A percentile compares a stretch with the other conserved stretches of the same genome.
Evolutionary conservation across 1,140 invertebrate species (phyloP).

Genomic region (Drosophila repletoides): DNA sequence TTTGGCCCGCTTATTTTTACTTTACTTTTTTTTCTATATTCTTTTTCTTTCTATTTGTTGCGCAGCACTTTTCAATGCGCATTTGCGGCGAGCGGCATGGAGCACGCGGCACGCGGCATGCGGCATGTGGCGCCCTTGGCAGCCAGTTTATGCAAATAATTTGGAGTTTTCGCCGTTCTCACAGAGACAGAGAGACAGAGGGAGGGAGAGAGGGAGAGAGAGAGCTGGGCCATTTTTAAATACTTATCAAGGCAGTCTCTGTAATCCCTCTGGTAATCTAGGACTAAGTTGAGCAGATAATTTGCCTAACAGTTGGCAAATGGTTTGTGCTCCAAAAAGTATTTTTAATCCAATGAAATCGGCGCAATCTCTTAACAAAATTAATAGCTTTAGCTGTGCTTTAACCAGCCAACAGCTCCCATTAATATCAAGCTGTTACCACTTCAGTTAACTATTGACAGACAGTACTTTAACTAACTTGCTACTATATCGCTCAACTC

Average conservation of each 20-base stretch:
- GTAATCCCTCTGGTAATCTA: constrained; percentile 58
- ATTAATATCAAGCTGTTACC: background rate
- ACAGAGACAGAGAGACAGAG: too few relatives aligned
- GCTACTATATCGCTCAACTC: constrained; percentile 17
- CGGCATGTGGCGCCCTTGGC: constrained; percentile 27
- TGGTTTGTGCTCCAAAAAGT: constrained; percentile 32
- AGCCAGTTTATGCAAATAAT: constrained; percentile 65
- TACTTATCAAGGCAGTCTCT: constrained; percentile 39
- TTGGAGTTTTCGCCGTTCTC: constrained; percentile 39
- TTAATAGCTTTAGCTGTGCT: background rate
- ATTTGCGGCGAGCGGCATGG: constrained; percentile 43
- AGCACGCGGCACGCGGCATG: too few relatives aligned
- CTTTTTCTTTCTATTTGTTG: constrained; percentile 5
- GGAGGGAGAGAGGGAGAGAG: constrained; percentile 7
- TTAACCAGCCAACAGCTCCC: too few relatives aligned
- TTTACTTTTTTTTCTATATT: background rate
- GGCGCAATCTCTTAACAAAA: too few relatives aligned
- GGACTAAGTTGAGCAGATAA: constrained; percentile 55
- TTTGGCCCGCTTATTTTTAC: constrained; percentile 24
- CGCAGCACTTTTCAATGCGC: constrained; percentile 34
- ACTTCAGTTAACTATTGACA: constrained; percentile 15
- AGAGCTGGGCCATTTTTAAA: constrained; percentile 60
- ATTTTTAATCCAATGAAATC: too few relatives aligned
- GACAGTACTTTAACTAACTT: constrained; percentile 31
- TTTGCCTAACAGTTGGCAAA: constrained; percentile 44